These are phyloP conservation scores for Scalopus aquaticus DNA, from an alignment of 2,113 vertebrate species.

Conservation along the genomic window DNA sequence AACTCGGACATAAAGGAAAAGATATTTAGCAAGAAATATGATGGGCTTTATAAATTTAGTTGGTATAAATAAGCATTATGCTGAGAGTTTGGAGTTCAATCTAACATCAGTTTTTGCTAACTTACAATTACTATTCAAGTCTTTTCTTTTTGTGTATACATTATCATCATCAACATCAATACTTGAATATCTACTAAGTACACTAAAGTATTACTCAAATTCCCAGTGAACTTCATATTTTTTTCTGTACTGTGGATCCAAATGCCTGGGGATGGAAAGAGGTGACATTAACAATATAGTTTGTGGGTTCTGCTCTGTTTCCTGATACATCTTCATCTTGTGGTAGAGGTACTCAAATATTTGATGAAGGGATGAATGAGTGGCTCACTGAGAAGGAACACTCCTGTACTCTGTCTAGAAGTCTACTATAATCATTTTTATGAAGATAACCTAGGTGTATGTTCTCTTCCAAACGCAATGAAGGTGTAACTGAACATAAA, in stretches of 20 bases:
- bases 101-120: neutral
- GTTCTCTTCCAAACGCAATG: neutral
- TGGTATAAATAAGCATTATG: neutral
- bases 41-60: neutral
- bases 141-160: neutral
- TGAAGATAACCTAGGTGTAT: no score
- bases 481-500: neutral
- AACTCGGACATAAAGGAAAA: neutral
- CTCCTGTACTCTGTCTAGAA: neutral
- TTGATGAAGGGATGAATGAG: neutral
- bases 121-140: neutral
- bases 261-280: neutral
- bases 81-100: slow-evolving; percentile 4
- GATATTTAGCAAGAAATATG: neutral
- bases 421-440: no score
- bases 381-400: neutral
- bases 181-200: neutral
- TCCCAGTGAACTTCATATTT: neutral
- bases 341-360: neutral
- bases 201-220: neutral
- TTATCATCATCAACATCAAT: neutral
- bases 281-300: neutral
- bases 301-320: neutral
- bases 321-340: neutral
- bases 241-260: neutral